Evolutionary conservation across 2,113 vertebrate species (phyloP), one percentile per base, ranked within the genome.

Genomic region (Myiopsitta monachus): DNA sequence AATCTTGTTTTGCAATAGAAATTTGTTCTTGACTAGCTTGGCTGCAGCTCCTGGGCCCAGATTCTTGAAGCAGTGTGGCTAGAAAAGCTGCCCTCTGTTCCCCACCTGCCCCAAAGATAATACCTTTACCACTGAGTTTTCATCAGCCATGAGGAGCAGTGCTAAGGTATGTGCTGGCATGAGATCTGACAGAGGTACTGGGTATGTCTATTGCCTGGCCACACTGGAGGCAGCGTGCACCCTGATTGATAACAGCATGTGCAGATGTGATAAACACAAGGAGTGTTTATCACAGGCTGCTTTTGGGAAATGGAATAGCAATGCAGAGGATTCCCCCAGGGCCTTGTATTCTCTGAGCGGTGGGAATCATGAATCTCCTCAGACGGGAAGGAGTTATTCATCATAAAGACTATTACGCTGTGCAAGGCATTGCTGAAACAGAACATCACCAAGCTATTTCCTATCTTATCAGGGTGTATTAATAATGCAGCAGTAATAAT

Each of bases 401-500:
- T 91, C 75, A 62, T n/a, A 66, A 91, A 61, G 67, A 17, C 61
- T 72, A n/a, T 76, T 81, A 74, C n/a, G 38, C 81, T 5, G 2
- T 51, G 61, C 6, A 19, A 97, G 70, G 80, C 68, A 14, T 28
- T 83, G 54, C 86, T 84, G 95, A 85, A 92, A 89, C 67, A 93
- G 93, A 97, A 44, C 43, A 39, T 73, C 62, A 69, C 64, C 59
- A 55, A 91, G 68, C 92, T 51, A 31, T 94, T 95, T 95, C 85
- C 95, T 96, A n/a, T 76, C 80, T 90, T 94, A 95, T 94, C 90
- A 43, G 88, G 79, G 86, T 87, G 63, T 91, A 80, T 97, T 95
- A 92, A 84, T 94, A 95, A 94, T 93, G 92, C 88, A 97, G 55
- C 44, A 76, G 81, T 83, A 68, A 91, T 94, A 94, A 94, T 63